Base-by-base conservation (phyloP, 2,797 vertebrate species). In the Rhabdophis nuchalis region DNA sequence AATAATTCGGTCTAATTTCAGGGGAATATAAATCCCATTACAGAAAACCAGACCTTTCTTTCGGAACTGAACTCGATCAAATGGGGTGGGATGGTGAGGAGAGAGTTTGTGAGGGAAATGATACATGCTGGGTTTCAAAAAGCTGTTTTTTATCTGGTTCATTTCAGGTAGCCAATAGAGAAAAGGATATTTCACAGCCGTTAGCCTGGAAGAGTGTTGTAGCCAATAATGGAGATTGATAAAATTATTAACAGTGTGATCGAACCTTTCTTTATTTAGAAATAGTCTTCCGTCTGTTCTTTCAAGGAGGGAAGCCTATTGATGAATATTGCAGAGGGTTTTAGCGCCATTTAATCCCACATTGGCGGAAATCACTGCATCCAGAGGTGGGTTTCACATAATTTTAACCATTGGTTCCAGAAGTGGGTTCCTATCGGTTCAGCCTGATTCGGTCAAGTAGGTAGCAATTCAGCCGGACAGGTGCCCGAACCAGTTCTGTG, bases 1-100 rank as follows among this genome's bases (percentile, higher is more conserved):
- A 54, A 54, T 60, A 58, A 86, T 94, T 94, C 53, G 1, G 90
- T 88, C 25, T 91, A 89, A 93, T 27, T 94, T 95, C 54, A 61
- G 93, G 36, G 68, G 95, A 95, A 92, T 64, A 64, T 25, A 27
- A 27, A 18, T 29, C 52, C n/a, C 23, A 9, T 60, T 64, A 87
- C 53, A 29, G 72, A 89, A 92, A 86, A 50, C 5, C 58, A 29
- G 56, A 36, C n/a, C 41, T 61, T 89, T 85, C n/a, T 41, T 54
- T 85, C 14, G 27, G 57, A 53, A 57, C 10, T 64, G 29, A 56
- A 89, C 60, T 60, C 16, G 16, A 41, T 50, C 16, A 41, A 52
- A 46, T 72, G 18, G 20, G 56, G 20, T 0, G 10, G 29, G 12
- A 10, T 2, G 27, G 58, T 1, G 3, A 27, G 4, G 10, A 61